phyloP scores from a whole-genome alignment of 2,797 vertebrate genomes.

The Salarias fasciatus region DNA sequence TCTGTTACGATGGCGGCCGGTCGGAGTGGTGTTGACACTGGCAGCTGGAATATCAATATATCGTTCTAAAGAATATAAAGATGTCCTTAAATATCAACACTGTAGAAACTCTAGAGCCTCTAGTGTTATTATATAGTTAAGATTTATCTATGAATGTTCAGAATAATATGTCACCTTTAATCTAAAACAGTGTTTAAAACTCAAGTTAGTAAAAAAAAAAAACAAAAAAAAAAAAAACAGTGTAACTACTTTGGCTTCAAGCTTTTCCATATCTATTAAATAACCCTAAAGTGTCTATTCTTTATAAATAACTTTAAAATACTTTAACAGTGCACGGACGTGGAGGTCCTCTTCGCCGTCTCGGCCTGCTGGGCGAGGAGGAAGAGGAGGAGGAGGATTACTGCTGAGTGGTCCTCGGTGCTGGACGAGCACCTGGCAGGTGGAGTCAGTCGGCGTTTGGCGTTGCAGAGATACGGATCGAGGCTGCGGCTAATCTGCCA shows the following conservation, averaged over 20 bases:
- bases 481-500: constrained; percentile 69
- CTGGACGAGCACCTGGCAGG: constrained; percentile 31
- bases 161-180: too few species aligned
- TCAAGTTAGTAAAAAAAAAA: constrained; percentile 8
- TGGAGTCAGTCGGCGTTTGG: constrained; percentile 21
- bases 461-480: constrained; percentile 15
- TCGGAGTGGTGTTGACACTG: too few species aligned
- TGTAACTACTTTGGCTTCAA: constrained; percentile 26
- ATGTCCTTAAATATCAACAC: too few species aligned
- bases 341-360: too few species aligned
- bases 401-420: constrained; percentile 18
- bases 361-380: too few species aligned
- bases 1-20: too few species aligned
- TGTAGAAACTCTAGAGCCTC: too few species aligned
- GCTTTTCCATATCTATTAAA: constrained; percentile 22
- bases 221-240: constrained; percentile 32
- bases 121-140: too few species aligned
- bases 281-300: constrained; percentile 28
- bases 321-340: constrained; percentile 26
- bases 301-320: constrained; percentile 50
- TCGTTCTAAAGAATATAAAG: too few species aligned
- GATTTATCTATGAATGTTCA: too few species aligned
- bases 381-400: constrained; percentile 51
- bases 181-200: constrained; percentile 25
- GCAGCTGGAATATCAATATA: too few species aligned